Base-by-base conservation (phyloP, 1,140 invertebrate genomes). In the Vanessa tameamea region DNA sequence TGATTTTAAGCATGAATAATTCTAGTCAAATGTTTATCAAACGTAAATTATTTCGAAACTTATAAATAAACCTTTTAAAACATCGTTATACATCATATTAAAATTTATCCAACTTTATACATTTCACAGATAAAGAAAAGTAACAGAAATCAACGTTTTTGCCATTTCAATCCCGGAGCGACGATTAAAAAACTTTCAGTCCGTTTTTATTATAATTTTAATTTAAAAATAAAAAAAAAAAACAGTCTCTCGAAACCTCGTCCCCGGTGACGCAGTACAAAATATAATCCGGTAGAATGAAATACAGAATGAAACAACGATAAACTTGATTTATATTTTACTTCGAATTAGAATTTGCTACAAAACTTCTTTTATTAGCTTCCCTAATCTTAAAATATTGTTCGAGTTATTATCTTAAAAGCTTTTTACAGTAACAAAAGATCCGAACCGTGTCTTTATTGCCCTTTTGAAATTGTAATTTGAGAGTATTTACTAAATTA, bases 171-270 rank as follows among this genome's bases (percentile, higher is more conserved):
- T 59, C 67, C 53, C 55, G 14, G 14, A 61, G 43, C 51, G 67
- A 26, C 55, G 55, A 69, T 69, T 72, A 72, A 64, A 71, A 55
- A 71, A 72, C 69, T 72, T 72, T 64, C 31, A 13, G 4, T 53
- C 47, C 61, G 53, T 13, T 47, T 64, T 55, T 64, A 72, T 64
- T 64, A 72, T 59, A 51, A 55, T 64, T 72, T 64, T 64, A 72
- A 53, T 64, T 47, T 64, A 15, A 72, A 72, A 47, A 55, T 43
- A n/a, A 53, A 53, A 16, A 3, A 53, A 53, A 20, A 2, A 11
- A 0, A 50, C 1, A 14, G 12, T 2, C 12, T 53, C 5, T n/a
- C 51, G 8, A 53, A 53, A 8, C 51, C n/a, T 53, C 51, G 15
- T 16, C 15, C 51, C n/a, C 15, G 15, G n/a, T 7, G n/a, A 16